Evolutionary conservation across 2,888 invertebrate genomes (phyloP), one percentile per base, ranked within the genome.

Genomic region (Lasius platythorax): DNA sequence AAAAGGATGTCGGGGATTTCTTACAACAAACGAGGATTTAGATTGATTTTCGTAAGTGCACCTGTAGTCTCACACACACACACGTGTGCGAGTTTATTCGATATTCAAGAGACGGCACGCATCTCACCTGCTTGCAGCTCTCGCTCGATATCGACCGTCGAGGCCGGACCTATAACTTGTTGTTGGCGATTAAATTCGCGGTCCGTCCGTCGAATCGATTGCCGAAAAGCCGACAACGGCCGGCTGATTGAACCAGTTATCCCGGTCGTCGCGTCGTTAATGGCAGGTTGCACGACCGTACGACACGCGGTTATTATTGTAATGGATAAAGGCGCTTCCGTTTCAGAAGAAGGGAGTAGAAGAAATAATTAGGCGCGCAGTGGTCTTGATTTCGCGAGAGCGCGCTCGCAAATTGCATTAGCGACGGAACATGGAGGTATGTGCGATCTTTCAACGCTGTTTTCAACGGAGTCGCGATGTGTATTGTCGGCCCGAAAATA

Each of bases 61-160:
- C 56, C 67, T 68, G 30, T 68, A n/a, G 9, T 56, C 28, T 43
- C 43, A 4, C n/a, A 28, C 75, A 63, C 43, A 88, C 91, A 91
- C 67, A 30, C 33, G 15, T 40, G 11, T 12, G n/a, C 82, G 46
- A 81, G 88, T 87, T 89, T 90, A 89, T 90, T 72, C 67, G 53
- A 50, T 89, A 91, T 90, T 88, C 90, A 83, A 40, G 67, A 63
- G 56, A 85, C 87, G 87, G 87, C 84, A 86, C 85, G 91, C 87
- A 92, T 92, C 93, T 92, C 93, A 93, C 93, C 94, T 94, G 93
- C 93, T 53, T 91, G 86, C 88, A 83, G 86, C 87, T 87, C 75
- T 64, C 70, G 79, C 66, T 67, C 78, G 81, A 86, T 82, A 82
- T 82, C 84, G 87, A 84, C 82, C 88, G 88, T 86, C 83, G 89